Evolutionary conservation across 2,113 vertebrate genomes (phyloP).

Genomic region (Entosphenus tridentatus): DNA sequence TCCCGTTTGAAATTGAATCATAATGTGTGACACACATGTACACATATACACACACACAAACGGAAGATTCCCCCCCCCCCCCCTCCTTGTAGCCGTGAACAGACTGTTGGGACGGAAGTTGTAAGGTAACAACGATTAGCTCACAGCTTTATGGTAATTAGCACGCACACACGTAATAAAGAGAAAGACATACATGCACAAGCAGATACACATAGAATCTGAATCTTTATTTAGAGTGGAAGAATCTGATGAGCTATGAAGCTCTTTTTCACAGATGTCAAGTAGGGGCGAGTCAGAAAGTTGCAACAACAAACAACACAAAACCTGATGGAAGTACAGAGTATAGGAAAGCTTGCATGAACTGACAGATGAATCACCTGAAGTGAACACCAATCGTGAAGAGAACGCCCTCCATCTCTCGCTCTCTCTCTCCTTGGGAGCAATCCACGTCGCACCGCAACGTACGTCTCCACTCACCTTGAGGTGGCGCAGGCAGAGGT

Average conservation of each 20-base stretch:
- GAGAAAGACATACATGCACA: too few relatives aligned
- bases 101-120: background rate
- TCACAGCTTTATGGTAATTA: background rate
- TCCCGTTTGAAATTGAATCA: background rate
- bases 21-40: too few relatives aligned
- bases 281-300: too few relatives aligned
- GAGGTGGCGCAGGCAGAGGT: slow-evolving; percentile 66
- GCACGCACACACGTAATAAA: too few relatives aligned
- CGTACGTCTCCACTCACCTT: slow-evolving; percentile 33
- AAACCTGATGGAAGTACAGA: background rate
- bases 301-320: too few relatives aligned
- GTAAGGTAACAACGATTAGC: background rate
- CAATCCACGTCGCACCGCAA: background rate
- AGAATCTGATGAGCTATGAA: too few relatives aligned
- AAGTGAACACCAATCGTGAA: background rate
- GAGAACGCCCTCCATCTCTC: background rate
- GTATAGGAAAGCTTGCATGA: background rate
- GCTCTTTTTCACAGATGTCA: too few relatives aligned
- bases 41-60: too few relatives aligned
- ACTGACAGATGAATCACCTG: background rate
- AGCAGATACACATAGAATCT: too few relatives aligned
- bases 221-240: too few relatives aligned
- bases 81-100: background rate
- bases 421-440: background rate
- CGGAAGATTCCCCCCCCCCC: background rate